phyloP scores from a whole-genome alignment of 2,888 invertebrate species.

The Thysanoteuthis rhombus region DNA sequence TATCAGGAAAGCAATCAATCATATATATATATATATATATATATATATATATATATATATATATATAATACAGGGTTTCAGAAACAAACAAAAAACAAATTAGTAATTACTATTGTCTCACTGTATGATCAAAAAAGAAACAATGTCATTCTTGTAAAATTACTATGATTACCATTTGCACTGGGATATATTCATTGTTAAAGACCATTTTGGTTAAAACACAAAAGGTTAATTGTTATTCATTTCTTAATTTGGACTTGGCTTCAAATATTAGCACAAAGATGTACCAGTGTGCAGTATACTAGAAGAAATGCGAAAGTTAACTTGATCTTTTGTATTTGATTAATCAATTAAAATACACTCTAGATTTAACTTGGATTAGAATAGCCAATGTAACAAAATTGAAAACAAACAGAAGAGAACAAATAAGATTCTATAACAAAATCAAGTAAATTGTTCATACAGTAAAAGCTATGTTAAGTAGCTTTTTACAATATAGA shows the following conservation, averaged over 20 bases:
- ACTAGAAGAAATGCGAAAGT: not conserved
- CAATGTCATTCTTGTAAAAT: not conserved
- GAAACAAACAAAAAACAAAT: not conserved
- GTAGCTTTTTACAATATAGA: not conserved
- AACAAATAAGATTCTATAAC: not conserved
- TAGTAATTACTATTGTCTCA: not conserved
- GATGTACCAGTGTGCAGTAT: not conserved
- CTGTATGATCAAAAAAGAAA: not conserved
- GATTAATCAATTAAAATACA: slow-evolving; percentile 12
- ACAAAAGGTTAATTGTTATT: not conserved
- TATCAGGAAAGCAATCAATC: not conserved
- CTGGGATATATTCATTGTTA: not conserved
- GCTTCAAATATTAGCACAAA: not conserved
- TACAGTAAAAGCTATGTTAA: not conserved
- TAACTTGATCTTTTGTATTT: not conserved
- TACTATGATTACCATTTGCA: not conserved
- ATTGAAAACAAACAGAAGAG: not conserved
- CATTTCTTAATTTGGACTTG: not conserved
- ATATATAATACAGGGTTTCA: not conserved
- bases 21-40: not conserved
- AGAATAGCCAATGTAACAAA: not conserved
- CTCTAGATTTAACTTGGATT: not conserved
- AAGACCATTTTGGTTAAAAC: not conserved
- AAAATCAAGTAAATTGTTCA: not conserved
- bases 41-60: not conserved